Conservation (phyloP, 2,797 vertebrate genomes). For the Sphaeramia orbicularis region DNA sequence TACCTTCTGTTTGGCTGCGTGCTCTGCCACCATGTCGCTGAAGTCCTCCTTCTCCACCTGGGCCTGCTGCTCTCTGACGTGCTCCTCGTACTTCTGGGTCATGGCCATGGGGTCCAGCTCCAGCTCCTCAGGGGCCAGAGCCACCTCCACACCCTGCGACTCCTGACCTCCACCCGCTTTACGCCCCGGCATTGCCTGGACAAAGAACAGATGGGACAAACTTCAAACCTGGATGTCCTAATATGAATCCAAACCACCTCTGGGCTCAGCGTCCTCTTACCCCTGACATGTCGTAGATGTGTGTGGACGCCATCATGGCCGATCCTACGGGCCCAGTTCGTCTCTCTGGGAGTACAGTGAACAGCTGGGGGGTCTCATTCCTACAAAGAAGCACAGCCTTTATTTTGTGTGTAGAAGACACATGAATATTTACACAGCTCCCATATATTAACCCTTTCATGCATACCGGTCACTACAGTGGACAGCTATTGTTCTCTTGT, state of each 20-base stretch:
- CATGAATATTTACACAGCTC: no score
- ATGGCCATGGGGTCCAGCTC: constrained; percentile 96
- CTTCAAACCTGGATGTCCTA: no score
- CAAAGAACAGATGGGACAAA: no score
- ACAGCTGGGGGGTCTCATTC: constrained; percentile 93
- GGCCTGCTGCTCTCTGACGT: constrained; percentile 94
- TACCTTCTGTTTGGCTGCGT: constrained; percentile 97
- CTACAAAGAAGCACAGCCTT: no score
- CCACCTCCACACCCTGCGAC: constrained; percentile 93
- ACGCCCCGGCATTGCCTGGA: constrained; percentile 86
- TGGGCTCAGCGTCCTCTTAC: constrained; percentile 73
- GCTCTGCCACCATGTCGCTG: constrained; percentile 97
- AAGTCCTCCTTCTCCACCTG: constrained; percentile 98
- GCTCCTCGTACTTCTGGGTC: constrained; percentile 97
- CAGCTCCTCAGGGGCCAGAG: constrained; percentile 93
- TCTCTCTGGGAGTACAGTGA: constrained; percentile 91
- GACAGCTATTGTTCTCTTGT: no score
- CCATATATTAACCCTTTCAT: no score
- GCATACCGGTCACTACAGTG: no score
- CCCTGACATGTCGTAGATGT: constrained; percentile 93
- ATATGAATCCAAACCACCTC: no score
- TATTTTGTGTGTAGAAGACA: no score
- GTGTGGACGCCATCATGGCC: constrained; percentile 95
- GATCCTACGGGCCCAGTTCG: constrained; percentile 87
- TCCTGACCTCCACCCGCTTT: constrained; percentile 88